Base-by-base conservation (phyloP, 2,113 vertebrate species). In the Camelus dromedarius region DNA sequence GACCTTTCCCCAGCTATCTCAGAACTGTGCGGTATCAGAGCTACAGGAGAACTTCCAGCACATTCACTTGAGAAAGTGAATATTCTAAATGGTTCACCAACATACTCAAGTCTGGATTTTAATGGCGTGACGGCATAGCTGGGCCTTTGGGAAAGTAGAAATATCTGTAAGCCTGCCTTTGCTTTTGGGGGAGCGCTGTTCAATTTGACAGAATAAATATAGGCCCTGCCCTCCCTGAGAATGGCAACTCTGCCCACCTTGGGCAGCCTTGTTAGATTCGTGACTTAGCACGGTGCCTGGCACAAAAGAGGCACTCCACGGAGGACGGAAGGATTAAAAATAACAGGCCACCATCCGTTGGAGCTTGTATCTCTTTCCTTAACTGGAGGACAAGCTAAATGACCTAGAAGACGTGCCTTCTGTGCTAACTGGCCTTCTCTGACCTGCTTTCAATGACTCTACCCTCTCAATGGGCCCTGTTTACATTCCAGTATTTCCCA, bases 351-450 rank as follows among this genome's bases (percentile, higher is more conserved):
- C 32, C 32, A 19, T 35, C 30, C 12, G 3, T 0, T 32, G 67
- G 62, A 50, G n/a, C 69, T 35, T 16, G 20, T 6, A 64, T 35
- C 67, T 79, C 54, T 93, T 66, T 75, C 50, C 26, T 16, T 80
- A 52, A 56, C 82, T 58, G 75, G 54, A 87, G 52, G 54, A 60
- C 67, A 50, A 80, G 91, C 75, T 22, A 10, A 85, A 22, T 64
- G 79, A 90, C 42, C 87, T 73, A 82, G 92, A 97, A 89, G 76
- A 85, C n/a, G 42, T 60, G 15, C 26, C 58, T 28, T 92, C 35
- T 73, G 46, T 30, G 24, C 19, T 5, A 2, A 11, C 67, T 69
- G 58, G 35, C 58, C 67, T 52, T 82, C 62, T 67, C 48, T 90
- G 76, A 66, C 30, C 92, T 77, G 82, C 83, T 91, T 81, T 58